Conservation (phyloP, 2,888 invertebrate genomes). For the Cremastobaeus sp. region DNA sequence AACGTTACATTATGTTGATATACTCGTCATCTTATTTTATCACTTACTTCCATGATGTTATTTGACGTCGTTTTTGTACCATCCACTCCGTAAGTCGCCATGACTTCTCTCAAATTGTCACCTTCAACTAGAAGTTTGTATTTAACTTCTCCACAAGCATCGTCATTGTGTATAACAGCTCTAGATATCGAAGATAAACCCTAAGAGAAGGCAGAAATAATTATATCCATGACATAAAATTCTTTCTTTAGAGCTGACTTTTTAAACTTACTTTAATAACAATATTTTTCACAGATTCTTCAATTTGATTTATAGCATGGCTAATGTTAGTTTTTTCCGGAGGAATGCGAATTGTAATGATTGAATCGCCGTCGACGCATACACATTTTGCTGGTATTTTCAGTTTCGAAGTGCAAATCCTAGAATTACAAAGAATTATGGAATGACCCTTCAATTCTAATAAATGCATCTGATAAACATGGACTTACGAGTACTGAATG, state of each 20-base stretch:
- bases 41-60: constrained; percentile 90
- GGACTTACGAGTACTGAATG: constrained; percentile 87
- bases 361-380: constrained; percentile 84
- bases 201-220: constrained; percentile 75
- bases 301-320: constrained; percentile 86
- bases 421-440: too few species aligned
- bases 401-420: constrained; percentile 87
- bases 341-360: constrained; percentile 84
- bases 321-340: constrained; percentile 84
- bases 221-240: too few species aligned
- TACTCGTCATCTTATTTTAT: too few species aligned
- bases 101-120: constrained; percentile 93
- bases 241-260: too few species aligned
- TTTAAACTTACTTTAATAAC: constrained; percentile 92
- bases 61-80: constrained; percentile 92
- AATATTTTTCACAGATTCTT: constrained; percentile 87
- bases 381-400: constrained; percentile 85
- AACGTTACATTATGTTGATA: too few species aligned
- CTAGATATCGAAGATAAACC: constrained; percentile 91
- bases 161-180: constrained; percentile 95
- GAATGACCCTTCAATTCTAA: too few species aligned
- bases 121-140: constrained; percentile 98
- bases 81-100: constrained; percentile 95
- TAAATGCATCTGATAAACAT: too few species aligned
- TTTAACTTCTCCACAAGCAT: constrained; percentile 82